phyloP scores from a whole-genome alignment of 1,140 invertebrate species.

The Gyrodactylus bullatarudis region DNA sequence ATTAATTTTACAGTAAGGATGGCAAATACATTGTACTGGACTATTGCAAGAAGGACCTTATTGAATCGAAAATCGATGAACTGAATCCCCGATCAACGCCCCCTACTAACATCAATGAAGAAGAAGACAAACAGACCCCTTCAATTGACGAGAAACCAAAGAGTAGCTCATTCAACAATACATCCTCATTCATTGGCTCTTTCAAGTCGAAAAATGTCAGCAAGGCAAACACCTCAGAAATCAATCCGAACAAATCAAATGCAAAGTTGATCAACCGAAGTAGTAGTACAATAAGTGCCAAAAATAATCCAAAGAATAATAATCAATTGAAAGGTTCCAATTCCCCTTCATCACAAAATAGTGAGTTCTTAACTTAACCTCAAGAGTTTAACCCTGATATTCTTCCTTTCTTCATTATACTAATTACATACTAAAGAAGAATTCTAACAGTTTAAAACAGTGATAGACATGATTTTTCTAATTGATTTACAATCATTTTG shows the following conservation, averaged over 20 bases:
- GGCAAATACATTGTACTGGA: background rate
- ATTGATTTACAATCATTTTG: too few relatives aligned
- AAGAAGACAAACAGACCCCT: background rate
- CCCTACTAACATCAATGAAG: background rate
- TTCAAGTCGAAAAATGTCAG: background rate
- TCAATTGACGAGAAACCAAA: background rate
- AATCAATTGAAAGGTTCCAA: background rate
- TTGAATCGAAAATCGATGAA: background rate
- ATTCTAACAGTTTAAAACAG: too few relatives aligned
- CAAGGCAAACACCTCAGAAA: background rate
- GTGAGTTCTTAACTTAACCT: too few relatives aligned
- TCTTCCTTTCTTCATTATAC: too few relatives aligned
- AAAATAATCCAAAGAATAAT: background rate
- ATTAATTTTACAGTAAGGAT: background rate
- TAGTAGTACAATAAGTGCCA: background rate
- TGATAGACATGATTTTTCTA: too few relatives aligned
- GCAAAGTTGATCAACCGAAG: background rate
- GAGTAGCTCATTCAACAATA: too few relatives aligned
- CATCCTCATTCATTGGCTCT: background rate
- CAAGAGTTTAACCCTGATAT: too few relatives aligned
- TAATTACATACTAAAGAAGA: too few relatives aligned
- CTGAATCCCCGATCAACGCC: background rate
- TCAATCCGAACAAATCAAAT: background rate
- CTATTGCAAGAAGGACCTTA: background rate
- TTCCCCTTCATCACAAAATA: background rate